These are phyloP conservation scores for Ernsta delagoae DNA, from an alignment of 2,888 invertebrate genomes.

Conservation along the genomic window DNA sequence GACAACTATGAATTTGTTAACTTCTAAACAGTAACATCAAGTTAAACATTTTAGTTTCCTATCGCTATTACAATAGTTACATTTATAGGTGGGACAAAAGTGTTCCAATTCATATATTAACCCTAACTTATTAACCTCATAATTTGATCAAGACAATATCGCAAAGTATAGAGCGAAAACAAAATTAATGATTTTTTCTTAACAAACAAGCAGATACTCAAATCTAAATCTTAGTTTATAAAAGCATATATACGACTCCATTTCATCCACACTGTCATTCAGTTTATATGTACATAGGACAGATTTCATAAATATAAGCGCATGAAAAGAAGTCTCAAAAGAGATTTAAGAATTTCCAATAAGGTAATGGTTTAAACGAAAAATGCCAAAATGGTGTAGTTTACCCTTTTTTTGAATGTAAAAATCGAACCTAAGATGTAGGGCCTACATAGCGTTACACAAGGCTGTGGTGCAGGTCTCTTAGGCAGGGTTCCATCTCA, in stretches of 20 bases:
- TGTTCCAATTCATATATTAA: conserved; percentile 24
- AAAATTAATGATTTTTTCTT: not conserved
- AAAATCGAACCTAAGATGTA: conserved; percentile 69
- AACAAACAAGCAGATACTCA: conserved; percentile 19
- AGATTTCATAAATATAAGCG: conserved; percentile 22
- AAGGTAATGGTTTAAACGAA: conserved; percentile 21
- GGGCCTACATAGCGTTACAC: conserved; percentile 57
- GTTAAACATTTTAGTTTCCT: conserved; percentile 26
- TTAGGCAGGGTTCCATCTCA: conserved; percentile 53
- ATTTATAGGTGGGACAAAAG: conserved; percentile 32
- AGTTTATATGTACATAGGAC: conserved; percentile 18
- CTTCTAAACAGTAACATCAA: conserved; percentile 30
- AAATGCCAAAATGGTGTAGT: conserved; percentile 44
- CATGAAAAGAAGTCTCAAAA: conserved; percentile 5
- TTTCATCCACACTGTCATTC: conserved; percentile 21
- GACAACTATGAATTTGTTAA: conserved; percentile 27
- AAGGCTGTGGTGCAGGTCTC: conserved; percentile 52
- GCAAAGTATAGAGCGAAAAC: conserved; percentile 6
- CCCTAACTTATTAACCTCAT: not conserved
- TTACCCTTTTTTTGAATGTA: conserved; percentile 46
- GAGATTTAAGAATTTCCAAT: conserved; percentile 3
- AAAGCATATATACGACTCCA: conserved; percentile 7
- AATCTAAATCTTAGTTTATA: conserved; percentile 14
- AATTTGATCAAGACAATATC: conserved; percentile 14
- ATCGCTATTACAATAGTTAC: conserved; percentile 30